Base-by-base conservation (phyloP, 2,113 vertebrate species). In the Todiramphus chloris region DNA sequence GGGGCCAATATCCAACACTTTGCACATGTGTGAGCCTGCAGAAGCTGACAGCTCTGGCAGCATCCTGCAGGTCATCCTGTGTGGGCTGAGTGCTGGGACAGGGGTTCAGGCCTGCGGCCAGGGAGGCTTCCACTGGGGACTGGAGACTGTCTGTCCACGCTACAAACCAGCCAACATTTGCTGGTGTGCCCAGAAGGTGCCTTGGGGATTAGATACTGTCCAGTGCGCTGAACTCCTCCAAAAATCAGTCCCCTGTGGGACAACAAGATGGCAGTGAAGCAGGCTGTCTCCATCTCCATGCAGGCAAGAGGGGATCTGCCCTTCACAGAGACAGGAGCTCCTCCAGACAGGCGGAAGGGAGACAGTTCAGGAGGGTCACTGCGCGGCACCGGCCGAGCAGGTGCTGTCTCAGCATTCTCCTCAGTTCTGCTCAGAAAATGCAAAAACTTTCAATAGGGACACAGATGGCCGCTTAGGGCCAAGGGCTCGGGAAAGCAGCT, bases 81-180 rank as follows among this genome's bases (percentile, higher is more conserved):
- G 2, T 0, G 1, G 28, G 55, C 27, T 37, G 27, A 75, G 56
- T 27, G 19, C 66, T 39, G 67, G 70, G 53, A 37, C 28, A 4
- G 1, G 17, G 8, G 17, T 27, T 59, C 0, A 0, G 35, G 55
- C 21, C 60, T 84, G 55, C 30, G 41, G 23, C 50, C 73, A 43
- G 39, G 30, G 55, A 74, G 39, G 59, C 59, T 77, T 44, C 31
- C 9, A 5, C 19, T 31, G 59, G 25, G 50, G 48, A 63, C 41
- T 0, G 0, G 59, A 68, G 43, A 13, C 39, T 72, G 44, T 39
- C 43, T n/a, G 25, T 35, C 53, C 39, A 7, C 10, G 43, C 21
- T 53, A 37, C 66, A 70, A 75, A 82, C 14, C 56, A 79, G 89
- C 27, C 83, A 85, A 16, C 39, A 10, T 24, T 51, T 74, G n/a